Percentiles rank a stretch among this genome's conserved stretches.
Evolutionary conservation across 2,113 vertebrate genomes (phyloP).

Genomic region (Pitta sordida): DNA sequence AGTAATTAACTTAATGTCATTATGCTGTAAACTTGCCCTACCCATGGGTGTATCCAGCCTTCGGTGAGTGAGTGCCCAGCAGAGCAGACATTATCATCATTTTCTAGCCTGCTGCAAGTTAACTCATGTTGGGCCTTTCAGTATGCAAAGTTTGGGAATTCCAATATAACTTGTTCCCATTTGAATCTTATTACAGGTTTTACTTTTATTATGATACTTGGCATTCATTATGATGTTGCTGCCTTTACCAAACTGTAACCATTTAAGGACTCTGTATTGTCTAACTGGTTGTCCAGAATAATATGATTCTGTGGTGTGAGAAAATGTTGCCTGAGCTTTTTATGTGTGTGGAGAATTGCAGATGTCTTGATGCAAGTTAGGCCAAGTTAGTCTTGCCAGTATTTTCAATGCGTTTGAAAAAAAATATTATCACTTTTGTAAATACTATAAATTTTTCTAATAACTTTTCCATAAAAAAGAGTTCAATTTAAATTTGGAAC

Average conservation of each 20-base stretch:
- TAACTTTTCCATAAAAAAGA: neutral
- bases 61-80: neutral
- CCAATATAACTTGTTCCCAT: neutral
- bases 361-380: neutral
- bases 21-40: slow-evolving; percentile 26
- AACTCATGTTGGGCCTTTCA: neutral
- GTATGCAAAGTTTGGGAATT: neutral
- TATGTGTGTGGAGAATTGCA: neutral
- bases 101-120: neutral
- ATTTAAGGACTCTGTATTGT: neutral
- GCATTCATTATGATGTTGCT: neutral
- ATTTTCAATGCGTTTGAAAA: neutral
- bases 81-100: neutral
- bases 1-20: slow-evolving; percentile 15
- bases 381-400: neutral
- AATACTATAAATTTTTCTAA: neutral
- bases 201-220: neutral
- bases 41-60: slow-evolving; percentile 33
- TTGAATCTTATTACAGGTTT: neutral
- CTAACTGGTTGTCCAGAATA: neutral
- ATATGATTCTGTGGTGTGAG: neutral
- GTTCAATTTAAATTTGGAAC: neutral
- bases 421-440: neutral
- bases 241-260: neutral
- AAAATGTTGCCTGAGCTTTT: neutral